phyloP scores from a whole-genome alignment of 2,113 vertebrate genomes.

The Fregata magnificens region DNA sequence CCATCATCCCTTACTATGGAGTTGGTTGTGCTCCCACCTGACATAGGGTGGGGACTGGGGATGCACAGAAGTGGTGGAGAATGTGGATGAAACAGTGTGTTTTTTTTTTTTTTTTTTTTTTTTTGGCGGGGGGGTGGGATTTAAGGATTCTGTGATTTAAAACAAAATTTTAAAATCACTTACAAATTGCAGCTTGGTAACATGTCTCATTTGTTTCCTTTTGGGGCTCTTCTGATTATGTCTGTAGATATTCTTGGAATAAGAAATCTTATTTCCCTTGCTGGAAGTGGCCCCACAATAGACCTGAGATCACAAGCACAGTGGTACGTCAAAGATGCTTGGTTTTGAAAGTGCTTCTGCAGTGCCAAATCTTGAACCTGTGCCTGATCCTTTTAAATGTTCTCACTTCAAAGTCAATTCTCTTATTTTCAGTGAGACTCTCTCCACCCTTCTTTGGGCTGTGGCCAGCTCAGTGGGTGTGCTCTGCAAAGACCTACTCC shows the following conservation, averaged over 20 bases:
- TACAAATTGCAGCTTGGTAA: too few relatives aligned
- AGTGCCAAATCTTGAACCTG: background rate
- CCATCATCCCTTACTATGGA: background rate
- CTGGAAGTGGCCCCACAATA: background rate
- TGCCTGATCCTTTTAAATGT: background rate
- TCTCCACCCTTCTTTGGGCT: background rate
- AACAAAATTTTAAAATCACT: fast-evolving
- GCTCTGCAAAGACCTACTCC: background rate
- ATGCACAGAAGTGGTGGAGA: background rate
- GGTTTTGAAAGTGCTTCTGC: background rate
- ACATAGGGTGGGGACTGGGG: background rate
- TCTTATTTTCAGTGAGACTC: background rate
- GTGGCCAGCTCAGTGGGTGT: background rate
- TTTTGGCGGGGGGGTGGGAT: too few relatives aligned
- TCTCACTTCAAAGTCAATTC: background rate
- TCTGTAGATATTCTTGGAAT: background rate
- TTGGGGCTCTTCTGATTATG: background rate
- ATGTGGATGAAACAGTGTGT: background rate
- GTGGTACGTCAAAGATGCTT: fast-evolving
- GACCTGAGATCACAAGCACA: background rate
- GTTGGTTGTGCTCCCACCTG: background rate
- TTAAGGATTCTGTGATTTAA: background rate
- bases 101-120: background rate
- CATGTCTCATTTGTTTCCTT: background rate
- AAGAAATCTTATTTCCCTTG: background rate